Evolutionary conservation across 2,113 vertebrate species (phyloP).

Genomic region (Pelecanus crispus): DNA sequence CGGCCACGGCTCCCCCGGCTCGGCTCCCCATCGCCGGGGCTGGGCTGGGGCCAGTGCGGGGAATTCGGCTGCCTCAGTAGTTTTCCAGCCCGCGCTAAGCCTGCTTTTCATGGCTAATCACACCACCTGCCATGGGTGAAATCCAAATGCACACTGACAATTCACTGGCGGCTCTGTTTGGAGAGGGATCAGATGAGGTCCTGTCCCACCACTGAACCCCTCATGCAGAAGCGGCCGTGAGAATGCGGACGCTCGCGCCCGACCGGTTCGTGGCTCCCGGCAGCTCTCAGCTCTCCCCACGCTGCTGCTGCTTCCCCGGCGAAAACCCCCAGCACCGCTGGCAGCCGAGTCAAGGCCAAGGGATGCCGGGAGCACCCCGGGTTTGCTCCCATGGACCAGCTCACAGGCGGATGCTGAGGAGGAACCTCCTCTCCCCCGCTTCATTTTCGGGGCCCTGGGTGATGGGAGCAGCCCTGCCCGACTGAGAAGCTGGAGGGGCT

Average conservation of each 20-base stretch:
- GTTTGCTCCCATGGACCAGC: background rate
- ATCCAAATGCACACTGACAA: background rate
- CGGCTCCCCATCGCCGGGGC: fast-evolving
- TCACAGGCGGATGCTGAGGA: fast-evolving
- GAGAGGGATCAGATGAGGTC: background rate
- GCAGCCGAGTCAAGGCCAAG: background rate
- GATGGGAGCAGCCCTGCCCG: background rate
- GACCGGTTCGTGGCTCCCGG: fast-evolving
- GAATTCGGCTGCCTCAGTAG: constrained; percentile 65
- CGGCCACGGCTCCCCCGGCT: background rate
- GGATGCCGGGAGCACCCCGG: fast-evolving
- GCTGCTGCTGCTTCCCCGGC: too few relatives aligned
- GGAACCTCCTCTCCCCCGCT: fast-evolving
- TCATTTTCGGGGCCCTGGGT: fast-evolving
- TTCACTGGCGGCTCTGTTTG: background rate
- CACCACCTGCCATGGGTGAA: background rate
- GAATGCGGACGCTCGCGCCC: fast-evolving
- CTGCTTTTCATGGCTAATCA: constrained; percentile 59
- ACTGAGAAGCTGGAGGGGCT: background rate
- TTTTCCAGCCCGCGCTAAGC: constrained; percentile 60
- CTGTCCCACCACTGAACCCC: background rate
- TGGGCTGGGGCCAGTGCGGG: background rate
- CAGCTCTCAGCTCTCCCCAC: background rate
- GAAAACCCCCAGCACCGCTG: fast-evolving
- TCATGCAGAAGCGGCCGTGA: background rate